Evolutionary conservation across 2,888 invertebrate species (phyloP).

Genomic region (Pristionchus mayeri): DNA sequence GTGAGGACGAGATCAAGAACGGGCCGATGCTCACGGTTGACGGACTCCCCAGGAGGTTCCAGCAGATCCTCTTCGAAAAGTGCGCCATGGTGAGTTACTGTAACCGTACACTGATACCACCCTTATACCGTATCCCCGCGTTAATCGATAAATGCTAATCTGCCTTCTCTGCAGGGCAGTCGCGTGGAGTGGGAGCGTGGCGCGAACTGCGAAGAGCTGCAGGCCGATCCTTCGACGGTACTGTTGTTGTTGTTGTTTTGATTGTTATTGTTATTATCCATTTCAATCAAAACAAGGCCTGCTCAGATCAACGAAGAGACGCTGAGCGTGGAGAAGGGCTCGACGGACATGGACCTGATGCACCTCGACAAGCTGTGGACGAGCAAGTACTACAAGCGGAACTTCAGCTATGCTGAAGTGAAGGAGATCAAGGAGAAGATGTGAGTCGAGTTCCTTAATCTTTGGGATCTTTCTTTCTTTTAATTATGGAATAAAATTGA

Average conservation of each 20-base stretch:
- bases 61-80: constrained; percentile 25
- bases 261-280: neutral
- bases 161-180: neutral
- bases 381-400: neutral
- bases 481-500: too few relatives aligned
- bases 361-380: constrained; percentile 41
- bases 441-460: neutral
- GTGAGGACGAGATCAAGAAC: neutral
- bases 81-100: constrained; percentile 13
- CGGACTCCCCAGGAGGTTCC: neutral
- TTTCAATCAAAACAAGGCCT: too few relatives aligned
- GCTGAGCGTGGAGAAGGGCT: neutral
- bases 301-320: constrained; percentile 9
- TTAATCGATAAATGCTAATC: too few relatives aligned
- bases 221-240: neutral
- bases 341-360: neutral
- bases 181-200: constrained; percentile 17
- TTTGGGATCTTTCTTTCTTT: too few relatives aligned
- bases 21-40: constrained; percentile 6
- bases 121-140: too few relatives aligned
- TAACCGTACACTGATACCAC: too few relatives aligned
- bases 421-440: neutral
- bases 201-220: constrained; percentile 5
- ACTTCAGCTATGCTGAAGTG: neutral
- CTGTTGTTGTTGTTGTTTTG: neutral